Conservation (phyloP, 2,888 invertebrate species). For the Hedya salicella region DNA sequence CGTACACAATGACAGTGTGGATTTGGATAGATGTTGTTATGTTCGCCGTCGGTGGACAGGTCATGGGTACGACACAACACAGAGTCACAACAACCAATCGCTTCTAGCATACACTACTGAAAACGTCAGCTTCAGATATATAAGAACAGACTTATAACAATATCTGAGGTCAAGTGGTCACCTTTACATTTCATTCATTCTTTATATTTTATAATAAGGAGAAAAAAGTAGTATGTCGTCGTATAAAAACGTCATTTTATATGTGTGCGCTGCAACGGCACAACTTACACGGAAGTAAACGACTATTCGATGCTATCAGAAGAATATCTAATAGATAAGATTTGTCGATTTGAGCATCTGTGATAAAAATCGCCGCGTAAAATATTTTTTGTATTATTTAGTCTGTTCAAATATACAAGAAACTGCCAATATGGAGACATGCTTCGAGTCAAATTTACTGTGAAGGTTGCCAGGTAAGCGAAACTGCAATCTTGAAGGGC, state of each 20-base stretch:
- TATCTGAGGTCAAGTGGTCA: neutral
- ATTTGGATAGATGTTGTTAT: conserved; percentile 59
- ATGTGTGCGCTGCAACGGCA: neutral
- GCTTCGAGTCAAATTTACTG: conserved; percentile 59
- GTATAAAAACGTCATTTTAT: neutral
- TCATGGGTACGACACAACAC: conserved; percentile 58
- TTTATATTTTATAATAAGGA: neutral
- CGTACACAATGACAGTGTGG: conserved; percentile 61
- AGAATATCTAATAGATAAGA: neutral
- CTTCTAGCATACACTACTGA: conserved; percentile 67
- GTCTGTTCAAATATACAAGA: conserved; percentile 8
- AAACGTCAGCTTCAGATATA: conserved; percentile 42
- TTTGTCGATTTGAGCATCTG: neutral
- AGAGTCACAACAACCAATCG: conserved; percentile 70
- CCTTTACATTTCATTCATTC: neutral
- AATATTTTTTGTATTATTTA: neutral
- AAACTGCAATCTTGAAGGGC: conserved; percentile 62
- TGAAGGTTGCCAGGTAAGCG: conserved; percentile 59
- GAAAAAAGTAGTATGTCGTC: neutral
- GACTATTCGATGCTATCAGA: no score
- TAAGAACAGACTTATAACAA: conserved; percentile 1
- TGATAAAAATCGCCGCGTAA: no score
- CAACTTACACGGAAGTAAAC: no score
- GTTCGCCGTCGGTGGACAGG: conserved; percentile 59
- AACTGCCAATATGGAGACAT: conserved; percentile 57